Conservation (phyloP, 1,140 invertebrate genomes). For the Oncopodura yosiiana region DNA sequence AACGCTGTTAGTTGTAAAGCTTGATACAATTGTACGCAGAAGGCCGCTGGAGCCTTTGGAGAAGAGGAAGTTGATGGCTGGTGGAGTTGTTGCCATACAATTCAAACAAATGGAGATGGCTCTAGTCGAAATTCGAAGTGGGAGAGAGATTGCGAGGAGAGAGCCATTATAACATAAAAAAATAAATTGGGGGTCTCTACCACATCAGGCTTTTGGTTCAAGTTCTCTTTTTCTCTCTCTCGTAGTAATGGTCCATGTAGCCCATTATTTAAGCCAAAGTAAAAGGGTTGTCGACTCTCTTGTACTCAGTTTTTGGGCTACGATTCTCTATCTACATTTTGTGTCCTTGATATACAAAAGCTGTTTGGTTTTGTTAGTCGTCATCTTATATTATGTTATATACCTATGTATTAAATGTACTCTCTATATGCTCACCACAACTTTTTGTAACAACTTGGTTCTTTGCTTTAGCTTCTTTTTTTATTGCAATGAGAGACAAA, state of each 20-base stretch:
- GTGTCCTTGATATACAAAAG: too few relatives aligned
- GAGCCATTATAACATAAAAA: slow-evolving; percentile 6
- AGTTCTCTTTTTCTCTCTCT: background rate
- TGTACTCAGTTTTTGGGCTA: background rate
- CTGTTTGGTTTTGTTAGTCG: too few relatives aligned
- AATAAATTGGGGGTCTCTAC: slow-evolving; percentile 6
- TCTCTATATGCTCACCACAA: too few relatives aligned
- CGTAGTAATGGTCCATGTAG: background rate
- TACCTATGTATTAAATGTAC: too few relatives aligned
- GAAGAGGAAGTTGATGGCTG: background rate
- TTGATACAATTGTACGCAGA: too few relatives aligned
- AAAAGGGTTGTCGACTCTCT: background rate
- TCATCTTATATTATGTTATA: too few relatives aligned
- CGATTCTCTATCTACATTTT: background rate
- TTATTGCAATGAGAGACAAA: too few relatives aligned
- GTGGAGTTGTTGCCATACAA: background rate
- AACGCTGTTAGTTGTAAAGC: too few relatives aligned
- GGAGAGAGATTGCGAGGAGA: slow-evolving; percentile 8
- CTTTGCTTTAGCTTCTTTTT: too few relatives aligned
- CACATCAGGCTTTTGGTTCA: too few relatives aligned
- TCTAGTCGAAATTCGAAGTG: slow-evolving; percentile 8
- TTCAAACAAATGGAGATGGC: slow-evolving; percentile 3
- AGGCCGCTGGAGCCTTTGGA: background rate
- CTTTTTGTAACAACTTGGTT: too few relatives aligned
- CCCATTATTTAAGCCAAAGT: background rate